Evolutionary conservation across 2,113 vertebrate species (phyloP).

Genomic region (Rhegmatorhina hoffmannsi): DNA sequence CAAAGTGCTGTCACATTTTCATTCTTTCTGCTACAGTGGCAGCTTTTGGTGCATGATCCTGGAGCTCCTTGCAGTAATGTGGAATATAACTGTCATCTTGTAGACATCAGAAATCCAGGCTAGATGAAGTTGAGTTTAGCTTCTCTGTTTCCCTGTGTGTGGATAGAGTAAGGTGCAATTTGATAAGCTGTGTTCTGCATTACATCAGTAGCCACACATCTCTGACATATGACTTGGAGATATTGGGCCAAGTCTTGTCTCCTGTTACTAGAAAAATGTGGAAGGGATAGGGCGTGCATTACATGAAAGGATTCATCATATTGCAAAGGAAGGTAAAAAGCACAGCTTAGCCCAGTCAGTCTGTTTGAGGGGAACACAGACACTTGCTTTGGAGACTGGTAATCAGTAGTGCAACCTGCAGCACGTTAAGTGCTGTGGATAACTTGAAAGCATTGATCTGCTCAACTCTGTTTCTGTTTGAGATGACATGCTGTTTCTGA

Average conservation of each 20-base stretch:
- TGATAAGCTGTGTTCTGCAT: not conserved
- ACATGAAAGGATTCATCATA: not conserved
- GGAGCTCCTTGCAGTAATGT: not conserved
- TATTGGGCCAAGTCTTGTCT: not conserved
- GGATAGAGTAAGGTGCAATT: not conserved
- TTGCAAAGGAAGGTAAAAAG: not conserved
- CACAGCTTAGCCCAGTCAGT: not conserved
- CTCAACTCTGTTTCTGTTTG: not conserved
- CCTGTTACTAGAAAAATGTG: not conserved
- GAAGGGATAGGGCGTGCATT: not conserved
- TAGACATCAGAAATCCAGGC: not conserved
- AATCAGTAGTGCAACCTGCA: not conserved
- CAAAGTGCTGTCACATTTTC: not conserved
- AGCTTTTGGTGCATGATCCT: not conserved
- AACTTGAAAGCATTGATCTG: not conserved
- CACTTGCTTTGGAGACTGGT: not conserved
- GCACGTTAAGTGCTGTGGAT: not conserved
- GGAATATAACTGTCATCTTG: not conserved
- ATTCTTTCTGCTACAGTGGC: not conserved
- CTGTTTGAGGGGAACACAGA: not conserved
- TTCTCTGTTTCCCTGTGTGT: not conserved
- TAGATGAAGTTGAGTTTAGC: not conserved
- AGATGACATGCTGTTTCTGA: accelerated
- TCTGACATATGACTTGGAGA: not conserved
- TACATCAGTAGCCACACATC: not conserved